Conservation (phyloP, 2,797 vertebrate genomes). For the Myiotriccus ornatus region DNA sequence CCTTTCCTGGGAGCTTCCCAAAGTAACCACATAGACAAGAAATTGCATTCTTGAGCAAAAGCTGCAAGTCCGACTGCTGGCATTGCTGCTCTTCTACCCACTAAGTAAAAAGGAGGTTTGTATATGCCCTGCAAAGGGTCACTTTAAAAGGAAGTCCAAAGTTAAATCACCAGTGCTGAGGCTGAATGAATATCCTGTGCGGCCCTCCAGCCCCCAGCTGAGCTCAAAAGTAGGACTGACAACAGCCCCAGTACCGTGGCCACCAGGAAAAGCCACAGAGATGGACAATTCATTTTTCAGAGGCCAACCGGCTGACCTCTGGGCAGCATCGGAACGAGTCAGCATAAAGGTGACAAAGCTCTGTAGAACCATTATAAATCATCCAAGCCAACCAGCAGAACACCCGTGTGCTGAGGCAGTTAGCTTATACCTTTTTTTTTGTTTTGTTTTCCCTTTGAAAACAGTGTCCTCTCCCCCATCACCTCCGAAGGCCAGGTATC, state of each 20-base stretch:
- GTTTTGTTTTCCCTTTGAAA: background rate
- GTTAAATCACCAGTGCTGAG: background rate
- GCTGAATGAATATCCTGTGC: accelerated
- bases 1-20: background rate
- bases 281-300: conserved; percentile 37
- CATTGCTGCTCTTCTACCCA: background rate
- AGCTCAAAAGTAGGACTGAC: background rate
- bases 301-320: background rate
- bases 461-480: background rate
- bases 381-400: background rate
- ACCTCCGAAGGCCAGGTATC: background rate
- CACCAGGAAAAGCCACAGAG: conserved; percentile 9
- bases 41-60: background rate
- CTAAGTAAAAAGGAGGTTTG: background rate
- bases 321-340: background rate
- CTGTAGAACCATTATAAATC: conserved; percentile 7
- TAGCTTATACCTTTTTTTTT: background rate
- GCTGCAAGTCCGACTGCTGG: background rate
- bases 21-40: background rate
- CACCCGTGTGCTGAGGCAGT: accelerated
- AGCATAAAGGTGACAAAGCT: conserved; percentile 42
- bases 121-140: background rate
- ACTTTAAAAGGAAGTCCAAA: background rate
- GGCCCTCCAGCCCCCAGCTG: background rate
- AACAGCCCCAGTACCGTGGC: background rate